Percentiles rank a stretch among this genome's conserved stretches.
Evolutionary conservation across 2,888 invertebrate genomes (phyloP).

Genomic region (Dilophus febrilis): DNA sequence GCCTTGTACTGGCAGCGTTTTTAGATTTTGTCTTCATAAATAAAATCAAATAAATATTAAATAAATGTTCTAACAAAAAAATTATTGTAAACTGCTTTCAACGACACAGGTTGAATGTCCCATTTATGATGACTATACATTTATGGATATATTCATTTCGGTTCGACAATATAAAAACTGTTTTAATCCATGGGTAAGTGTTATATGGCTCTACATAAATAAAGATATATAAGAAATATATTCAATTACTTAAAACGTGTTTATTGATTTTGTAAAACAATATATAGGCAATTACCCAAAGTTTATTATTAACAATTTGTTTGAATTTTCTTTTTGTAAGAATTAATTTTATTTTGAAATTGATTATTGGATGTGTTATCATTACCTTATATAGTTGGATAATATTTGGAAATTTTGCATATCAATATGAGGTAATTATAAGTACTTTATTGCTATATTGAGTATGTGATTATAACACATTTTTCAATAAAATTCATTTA

Average conservation of each 20-base stretch:
- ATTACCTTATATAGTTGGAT: constrained; percentile 48
- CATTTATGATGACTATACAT: constrained; percentile 5
- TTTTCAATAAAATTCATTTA: too few species aligned
- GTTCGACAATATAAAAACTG: constrained; percentile 15
- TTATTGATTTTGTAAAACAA: too few species aligned
- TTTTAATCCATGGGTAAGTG: constrained; percentile 27
- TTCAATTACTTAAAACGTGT: too few species aligned
- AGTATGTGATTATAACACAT: too few species aligned
- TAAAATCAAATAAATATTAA: too few species aligned
- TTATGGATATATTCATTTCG: constrained; percentile 6
- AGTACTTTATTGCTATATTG: too few species aligned
- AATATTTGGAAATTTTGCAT: constrained; percentile 42
- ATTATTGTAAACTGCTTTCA: too few species aligned
- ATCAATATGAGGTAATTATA: constrained; percentile 35
- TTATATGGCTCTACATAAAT: too few species aligned
- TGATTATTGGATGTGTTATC: constrained; percentile 47
- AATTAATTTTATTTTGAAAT: constrained; percentile 68
- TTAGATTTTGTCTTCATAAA: too few species aligned
- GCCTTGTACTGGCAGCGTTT: too few species aligned
- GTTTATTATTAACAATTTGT: constrained; percentile 36
- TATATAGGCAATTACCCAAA: constrained; percentile 36
- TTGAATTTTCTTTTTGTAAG: constrained; percentile 70
- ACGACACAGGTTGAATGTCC: not conserved
- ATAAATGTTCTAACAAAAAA: too few species aligned
- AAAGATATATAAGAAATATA: too few species aligned